Base-by-base conservation (phyloP, 2,888 invertebrate genomes). In the Caenorhabditis becei region DNA sequence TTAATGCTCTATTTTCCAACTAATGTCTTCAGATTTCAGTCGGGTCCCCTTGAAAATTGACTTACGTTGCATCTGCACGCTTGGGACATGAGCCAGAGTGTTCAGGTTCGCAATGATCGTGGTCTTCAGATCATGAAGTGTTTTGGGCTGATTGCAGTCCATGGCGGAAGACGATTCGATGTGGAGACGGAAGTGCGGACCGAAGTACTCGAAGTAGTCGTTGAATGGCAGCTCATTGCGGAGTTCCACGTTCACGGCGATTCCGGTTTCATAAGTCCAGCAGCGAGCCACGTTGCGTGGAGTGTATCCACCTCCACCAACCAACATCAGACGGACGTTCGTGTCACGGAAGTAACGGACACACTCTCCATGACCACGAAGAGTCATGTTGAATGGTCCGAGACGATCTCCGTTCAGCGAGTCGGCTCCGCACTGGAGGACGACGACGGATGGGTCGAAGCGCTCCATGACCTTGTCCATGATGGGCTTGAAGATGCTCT, bases 241-340 rank as follows among this genome's bases (percentile, higher is more conserved):
- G 10, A 90, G 85, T 24, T 88, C 88, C 54, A 83, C 82, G 70
- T 87, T 83, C 20, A 90, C 87, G n/a, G 90, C 90, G 53, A 90
- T 69, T 14, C 97, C 96, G 0, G 99, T 99, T 92, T 99, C 99
- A 91, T 97, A 97, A 0, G 99, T 97, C 99, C 99, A 99, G 91
- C 98, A 98, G 61, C 87, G 69, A 10, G 87, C 89, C 5, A 88
- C 88, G 72, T 90, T 91, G 53, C 90, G 80, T 32, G 90, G 90
- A 56, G 87, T 87, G 71, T 87, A 87, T 51, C 84, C 84, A 84
- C 98, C 98, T 2, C 98, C 98, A 3, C 99, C 98, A 49, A 99
- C 95, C 93, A 99, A 94, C 89, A 99, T 94, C 92, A 99, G 95
- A 0, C 99, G 99, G 78, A 99, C 93, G 91, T 97, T 97, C 92